A percentile compares a stretch with the other conserved stretches of the same genome.
Evolutionary conservation across 1,140 invertebrate genomes (phyloP).

Genomic region (Diorhabda elongata): DNA sequence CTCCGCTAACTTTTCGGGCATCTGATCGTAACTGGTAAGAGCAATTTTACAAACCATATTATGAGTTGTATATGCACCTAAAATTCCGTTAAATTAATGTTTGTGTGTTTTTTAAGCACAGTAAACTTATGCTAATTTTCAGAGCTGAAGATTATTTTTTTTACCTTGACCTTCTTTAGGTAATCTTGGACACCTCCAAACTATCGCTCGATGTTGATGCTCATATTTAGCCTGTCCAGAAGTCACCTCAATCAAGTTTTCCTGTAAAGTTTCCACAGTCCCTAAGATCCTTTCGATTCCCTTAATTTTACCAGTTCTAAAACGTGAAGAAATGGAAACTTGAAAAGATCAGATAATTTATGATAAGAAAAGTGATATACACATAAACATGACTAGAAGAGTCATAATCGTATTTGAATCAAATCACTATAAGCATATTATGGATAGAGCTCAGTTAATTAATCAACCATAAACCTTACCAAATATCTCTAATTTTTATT

Average conservation of each 20-base stretch:
- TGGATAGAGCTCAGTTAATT: no score
- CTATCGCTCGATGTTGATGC: slow-evolving; percentile 93
- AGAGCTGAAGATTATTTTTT: background rate
- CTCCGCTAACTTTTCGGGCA: slow-evolving; percentile 87
- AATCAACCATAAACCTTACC: no score
- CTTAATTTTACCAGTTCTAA: slow-evolving; percentile 86
- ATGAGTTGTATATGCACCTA: slow-evolving; percentile 95
- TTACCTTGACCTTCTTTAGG: slow-evolving; percentile 96
- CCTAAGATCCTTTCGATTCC: slow-evolving; percentile 92
- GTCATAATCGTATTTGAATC: no score
- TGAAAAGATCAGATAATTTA: no score
- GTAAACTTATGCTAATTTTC: background rate
- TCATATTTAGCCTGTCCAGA: slow-evolving; percentile 99
- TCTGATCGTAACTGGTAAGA: slow-evolving; percentile 94
- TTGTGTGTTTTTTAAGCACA: no score
- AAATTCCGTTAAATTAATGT: slow-evolving; percentile 21
- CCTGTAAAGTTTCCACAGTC: slow-evolving; percentile 83
- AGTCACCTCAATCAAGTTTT: slow-evolving; percentile 94
- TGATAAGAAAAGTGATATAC: no score
- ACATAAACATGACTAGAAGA: no score
- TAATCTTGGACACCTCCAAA: slow-evolving; percentile 94
- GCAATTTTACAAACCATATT: slow-evolving; percentile 89
- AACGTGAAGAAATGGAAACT: background rate
- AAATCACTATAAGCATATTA: no score
- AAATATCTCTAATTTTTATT: no score